Conservation (phyloP, 2,113 vertebrate genomes). For the Dinomys branickii region DNA sequence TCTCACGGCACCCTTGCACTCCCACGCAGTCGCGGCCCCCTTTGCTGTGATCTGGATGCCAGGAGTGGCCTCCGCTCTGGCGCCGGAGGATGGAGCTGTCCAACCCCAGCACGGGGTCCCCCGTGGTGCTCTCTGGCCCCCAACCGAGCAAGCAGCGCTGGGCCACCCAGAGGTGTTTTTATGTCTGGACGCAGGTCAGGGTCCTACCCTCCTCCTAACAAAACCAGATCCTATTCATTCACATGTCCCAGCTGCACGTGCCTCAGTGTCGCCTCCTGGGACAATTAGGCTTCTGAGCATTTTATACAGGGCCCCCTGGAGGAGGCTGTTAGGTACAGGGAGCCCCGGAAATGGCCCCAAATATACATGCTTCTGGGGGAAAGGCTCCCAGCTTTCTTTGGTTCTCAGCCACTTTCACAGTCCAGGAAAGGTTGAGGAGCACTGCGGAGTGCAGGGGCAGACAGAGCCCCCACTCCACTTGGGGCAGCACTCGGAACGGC, state of each 20-base stretch:
- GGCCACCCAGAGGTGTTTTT: not conserved
- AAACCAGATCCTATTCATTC: not conserved
- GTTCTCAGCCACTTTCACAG: not conserved
- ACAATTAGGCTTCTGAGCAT: not conserved
- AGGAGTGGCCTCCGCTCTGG: not conserved
- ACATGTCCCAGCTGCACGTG: not conserved
- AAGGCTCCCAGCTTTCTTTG: not conserved
- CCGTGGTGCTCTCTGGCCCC: not conserved
- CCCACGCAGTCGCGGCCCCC: not conserved
- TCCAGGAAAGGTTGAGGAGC: not conserved
- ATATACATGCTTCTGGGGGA: not conserved
- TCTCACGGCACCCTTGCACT: not conserved
- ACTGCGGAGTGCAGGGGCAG: not conserved
- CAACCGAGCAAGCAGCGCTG: not conserved
- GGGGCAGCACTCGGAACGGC: not conserved
- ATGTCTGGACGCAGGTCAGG: not conserved
- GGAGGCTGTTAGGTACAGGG: not conserved
- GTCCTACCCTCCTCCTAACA: not conserved
- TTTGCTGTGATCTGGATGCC: not conserved
- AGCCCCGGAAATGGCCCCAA: not conserved
- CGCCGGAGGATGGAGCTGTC: not conserved
- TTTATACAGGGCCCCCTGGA: not conserved
- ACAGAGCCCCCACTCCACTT: not conserved
- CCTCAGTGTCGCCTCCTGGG: not conserved
- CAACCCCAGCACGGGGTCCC: not conserved